Base-by-base conservation (phyloP, 2,797 vertebrate species). In the Salmo trutta region DNA sequence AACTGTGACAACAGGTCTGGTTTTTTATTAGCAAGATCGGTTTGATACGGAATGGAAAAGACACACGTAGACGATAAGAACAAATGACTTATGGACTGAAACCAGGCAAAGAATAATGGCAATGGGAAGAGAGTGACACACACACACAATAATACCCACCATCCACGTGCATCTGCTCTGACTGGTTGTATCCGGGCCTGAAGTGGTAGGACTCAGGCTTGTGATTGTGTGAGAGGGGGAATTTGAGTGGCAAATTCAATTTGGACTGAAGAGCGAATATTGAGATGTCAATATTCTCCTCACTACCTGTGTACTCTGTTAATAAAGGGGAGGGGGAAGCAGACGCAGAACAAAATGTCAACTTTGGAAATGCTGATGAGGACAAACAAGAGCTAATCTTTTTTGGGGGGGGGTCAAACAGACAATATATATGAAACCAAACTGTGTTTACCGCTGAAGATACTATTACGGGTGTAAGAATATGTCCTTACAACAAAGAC, bases 231-330 rank as follows among this genome's bases (percentile, higher is more conserved):
- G 94, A 84, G 91, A 83, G 91, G 92, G 94, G 78, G 82, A 89
- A 83, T 88, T 95, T 96, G 87, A 91, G 88, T 86, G 94, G 93
- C 84, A 95, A 94, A 90, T 92, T 88, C 92, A 94, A 92, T 94
- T 95, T 92, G 93, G 96, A 88, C 90, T 90, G 87, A 93, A 88
- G 91, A 91, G 93, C 92, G 79, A 96, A 96, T 91, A 93, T 86
- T 86, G 93, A 94, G 91, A 92, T 90, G 88, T 96, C 96, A 91
- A 95, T 93, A 88, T 94, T 96, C 89, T 97, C 96, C 89, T 96
- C 97, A 91, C 90, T 94, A 86, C 95, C 95, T 65, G 94, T 94
- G 85, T 93, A 93, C 74, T 97, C 96, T 98, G 93, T 89, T 89
- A 89, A 92, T 90, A 90, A 84, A 91, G 88, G 90, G 87, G 83